Base-by-base conservation (phyloP, 2,888 invertebrate genomes). In the Mesochorus sp. region DNA sequence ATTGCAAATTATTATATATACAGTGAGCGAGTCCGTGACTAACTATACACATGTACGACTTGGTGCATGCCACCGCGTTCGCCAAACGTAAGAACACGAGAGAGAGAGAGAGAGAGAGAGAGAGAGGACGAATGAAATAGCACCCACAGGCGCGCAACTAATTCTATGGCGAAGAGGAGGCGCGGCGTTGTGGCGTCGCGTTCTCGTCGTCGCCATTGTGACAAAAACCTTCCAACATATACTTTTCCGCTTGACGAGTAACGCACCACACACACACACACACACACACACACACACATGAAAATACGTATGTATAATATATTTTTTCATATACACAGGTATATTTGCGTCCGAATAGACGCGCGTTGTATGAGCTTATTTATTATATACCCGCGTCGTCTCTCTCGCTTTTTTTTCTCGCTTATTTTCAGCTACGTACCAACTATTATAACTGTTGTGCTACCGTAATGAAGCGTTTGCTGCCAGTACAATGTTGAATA, bases 1-100 rank as follows among this genome's bases (percentile, higher is more conserved):
- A n/a, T 75, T 42, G 64, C 42, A 59, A 61, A 62, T 42, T 64
- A 47, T 74, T 42, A 31, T 47, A 47, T 34, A 49, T 17, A 49
- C 0, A 34, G 26, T 14, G 71, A 78, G 83, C 81, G 82, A 79
- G 83, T 81, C 83, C 80, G 83, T 82, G 84, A 85, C 84, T 83
- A 85, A 82, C 82, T 80, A 42, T 28, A 82, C 71, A 82, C 81
- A 82, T 79, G 57, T 57, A 79, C 28, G 42, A 34, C 31, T 21
- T 19, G 19, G 12, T 59, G 77, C 39, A 31, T 31, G 72, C 55
- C 62, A 62, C 10, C 17, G 49, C 12, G 47, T 49, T 47, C 12
- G 12, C 24, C 31, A 62, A n/a, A n/a, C n/a, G n/a, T n/a, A 31
- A 21, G 8, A 28, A 61, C 14, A 28, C 6, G 44, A 0, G 24